Evolutionary conservation across 2,113 vertebrate species (phyloP), one percentile per base, ranked within the genome.

Genomic region (Istiophorus platypterus): DNA sequence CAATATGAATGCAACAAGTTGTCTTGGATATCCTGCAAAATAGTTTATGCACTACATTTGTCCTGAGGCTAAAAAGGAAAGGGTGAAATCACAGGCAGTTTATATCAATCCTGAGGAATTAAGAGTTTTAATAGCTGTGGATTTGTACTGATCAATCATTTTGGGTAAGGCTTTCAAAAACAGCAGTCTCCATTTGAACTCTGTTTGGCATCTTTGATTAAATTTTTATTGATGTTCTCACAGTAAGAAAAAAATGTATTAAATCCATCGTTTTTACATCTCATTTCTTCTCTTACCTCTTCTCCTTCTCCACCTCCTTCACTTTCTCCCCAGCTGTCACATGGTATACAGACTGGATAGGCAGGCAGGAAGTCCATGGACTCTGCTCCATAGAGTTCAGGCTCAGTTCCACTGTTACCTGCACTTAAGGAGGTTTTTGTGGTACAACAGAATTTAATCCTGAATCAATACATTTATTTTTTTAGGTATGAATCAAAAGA

Each of bases 201-300:
- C 22, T 49, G 47, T 45, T n/a, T 17, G 7, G 3, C 18, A 18
- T 37, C 18, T 62, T 62, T 62, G 5, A 61, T 51, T 17, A 51
- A 6, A 51, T 49, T 49, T 49, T 18, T 49, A 49, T 20, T 20
- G 47, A 49, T 49, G 6, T 20, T 2, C 47, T 8, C 20, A 20
- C 18, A 20, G 8, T 49, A 7, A 2, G n/a, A 51, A 2, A 51
- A 51, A 51, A 51, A 22, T n/a, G 11, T 20, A 49, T 22, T 51
- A 22, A 51, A 22, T 51, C 49, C 49, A 7, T 22, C 9, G 20
- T 22, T n/a, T 10, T 54, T 18, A 12, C 12, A 26, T 15, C 9
- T 8, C 3, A 9, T 47, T 10, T 37, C 0, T 78, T 73, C 49
- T 31, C 72, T 87, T 47, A 90, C 90, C 82, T 89, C 78, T 47